A percentile compares a stretch with the other conserved stretches of the same genome.
Conservation (phyloP, 2,888 invertebrate species). For the Drosophila bunnanda region DNA sequence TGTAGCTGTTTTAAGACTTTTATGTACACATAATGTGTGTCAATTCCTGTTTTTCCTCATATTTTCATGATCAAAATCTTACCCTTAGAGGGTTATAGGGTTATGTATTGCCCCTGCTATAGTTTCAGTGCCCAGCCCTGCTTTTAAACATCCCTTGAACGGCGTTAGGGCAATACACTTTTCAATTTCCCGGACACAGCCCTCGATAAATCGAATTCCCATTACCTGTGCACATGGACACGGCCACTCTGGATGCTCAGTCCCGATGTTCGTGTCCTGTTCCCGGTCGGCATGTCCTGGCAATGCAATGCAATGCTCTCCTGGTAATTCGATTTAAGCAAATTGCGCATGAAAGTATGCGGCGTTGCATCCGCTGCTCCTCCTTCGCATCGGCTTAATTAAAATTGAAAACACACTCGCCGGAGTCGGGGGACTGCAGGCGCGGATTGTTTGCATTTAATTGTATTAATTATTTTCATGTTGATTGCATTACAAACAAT, state of each 20-base stretch:
- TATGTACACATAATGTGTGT: no score
- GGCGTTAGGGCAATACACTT: background rate
- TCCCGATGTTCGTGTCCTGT: background rate
- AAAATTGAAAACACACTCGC: slow-evolving; percentile 49
- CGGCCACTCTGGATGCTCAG: background rate
- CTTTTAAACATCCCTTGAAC: background rate
- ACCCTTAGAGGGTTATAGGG: background rate
- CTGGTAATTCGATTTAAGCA: slow-evolving; percentile 65
- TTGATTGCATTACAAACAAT: slow-evolving; percentile 65
- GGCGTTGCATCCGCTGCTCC: slow-evolving; percentile 8
- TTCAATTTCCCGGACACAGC: slow-evolving; percentile 19
- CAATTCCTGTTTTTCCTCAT: no score
- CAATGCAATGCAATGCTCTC: slow-evolving; percentile 3
- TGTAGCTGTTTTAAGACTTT: no score
- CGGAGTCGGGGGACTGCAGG: slow-evolving; percentile 1
- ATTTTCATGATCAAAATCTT: no score
- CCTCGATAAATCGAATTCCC: slow-evolving; percentile 26
- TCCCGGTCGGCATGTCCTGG: background rate
- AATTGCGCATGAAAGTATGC: slow-evolving; percentile 71
- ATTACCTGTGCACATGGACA: slow-evolving; percentile 16
- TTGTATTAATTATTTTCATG: slow-evolving; percentile 72
- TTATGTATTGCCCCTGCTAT: background rate
- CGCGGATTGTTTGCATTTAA: slow-evolving; percentile 55
- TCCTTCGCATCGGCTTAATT: slow-evolving; percentile 56
- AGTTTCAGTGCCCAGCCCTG: background rate